Conservation (phyloP, 1,140 invertebrate genomes). For the Zelostemma sp. region DNA sequence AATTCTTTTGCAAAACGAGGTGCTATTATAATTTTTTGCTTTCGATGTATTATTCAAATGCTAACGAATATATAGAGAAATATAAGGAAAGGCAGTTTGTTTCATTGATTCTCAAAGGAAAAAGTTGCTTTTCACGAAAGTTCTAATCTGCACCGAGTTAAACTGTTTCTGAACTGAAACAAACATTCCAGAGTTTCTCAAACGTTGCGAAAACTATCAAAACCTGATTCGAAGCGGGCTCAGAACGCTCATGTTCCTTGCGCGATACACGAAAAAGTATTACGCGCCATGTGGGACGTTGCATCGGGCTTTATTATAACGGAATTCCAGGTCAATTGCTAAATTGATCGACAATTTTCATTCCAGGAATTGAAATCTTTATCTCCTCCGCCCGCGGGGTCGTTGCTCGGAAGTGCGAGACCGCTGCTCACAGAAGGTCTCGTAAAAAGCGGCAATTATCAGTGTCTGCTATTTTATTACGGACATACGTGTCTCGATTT, state of each 20-base stretch:
- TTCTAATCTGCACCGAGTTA: too few relatives aligned
- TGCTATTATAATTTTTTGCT: too few relatives aligned
- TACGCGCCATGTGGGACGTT: constrained; percentile 50
- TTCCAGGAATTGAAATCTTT: constrained; percentile 66
- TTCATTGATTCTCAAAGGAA: too few relatives aligned
- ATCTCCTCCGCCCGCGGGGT: constrained; percentile 51
- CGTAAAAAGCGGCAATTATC: constrained; percentile 65
- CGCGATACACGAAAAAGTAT: constrained; percentile 49
- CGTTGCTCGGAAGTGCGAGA: constrained; percentile 49
- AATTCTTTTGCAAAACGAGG: too few relatives aligned
- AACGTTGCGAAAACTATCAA: too few relatives aligned
- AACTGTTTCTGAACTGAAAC: too few relatives aligned
- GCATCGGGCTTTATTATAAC: constrained; percentile 59
- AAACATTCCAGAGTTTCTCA: neutral
- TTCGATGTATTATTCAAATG: too few relatives aligned
- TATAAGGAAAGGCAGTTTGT: too few relatives aligned
- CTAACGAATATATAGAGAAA: too few relatives aligned
- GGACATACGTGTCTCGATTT: constrained; percentile 42
- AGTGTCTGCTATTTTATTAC: constrained; percentile 60
- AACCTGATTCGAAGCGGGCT: too few relatives aligned
- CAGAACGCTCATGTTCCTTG: too few relatives aligned
- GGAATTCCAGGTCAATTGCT: constrained; percentile 67
- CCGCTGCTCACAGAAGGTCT: constrained; percentile 47
- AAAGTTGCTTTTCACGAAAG: too few relatives aligned
- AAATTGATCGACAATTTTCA: constrained; percentile 67